phyloP scores from a whole-genome alignment of 2,888 invertebrate species.

The Diaphora mendica region DNA sequence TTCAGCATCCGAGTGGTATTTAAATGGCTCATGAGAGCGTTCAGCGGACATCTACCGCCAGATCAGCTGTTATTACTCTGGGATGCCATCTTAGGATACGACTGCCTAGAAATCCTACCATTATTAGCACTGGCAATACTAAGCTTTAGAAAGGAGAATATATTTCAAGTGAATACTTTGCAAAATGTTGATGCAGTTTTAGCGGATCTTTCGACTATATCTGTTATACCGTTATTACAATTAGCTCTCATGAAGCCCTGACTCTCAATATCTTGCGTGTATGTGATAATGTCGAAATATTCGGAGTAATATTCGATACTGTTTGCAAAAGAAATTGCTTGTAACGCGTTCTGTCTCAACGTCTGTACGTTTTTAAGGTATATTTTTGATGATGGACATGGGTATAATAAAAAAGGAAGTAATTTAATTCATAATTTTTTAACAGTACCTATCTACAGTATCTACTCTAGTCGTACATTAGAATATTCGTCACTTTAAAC shows the following conservation, averaged over 20 bases:
- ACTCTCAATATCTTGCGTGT: slow-evolving; percentile 32
- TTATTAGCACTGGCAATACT: slow-evolving; percentile 94
- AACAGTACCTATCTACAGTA: too few relatives aligned
- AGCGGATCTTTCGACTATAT: slow-evolving; percentile 94
- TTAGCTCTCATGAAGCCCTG: slow-evolving; percentile 89
- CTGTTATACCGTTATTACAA: slow-evolving; percentile 94
- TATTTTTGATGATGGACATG: background rate
- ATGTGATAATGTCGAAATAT: slow-evolving; percentile 29
- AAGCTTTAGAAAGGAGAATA: slow-evolving; percentile 94
- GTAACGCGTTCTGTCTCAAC: slow-evolving; percentile 6
- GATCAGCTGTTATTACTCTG: slow-evolving; percentile 96
- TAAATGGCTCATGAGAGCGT: slow-evolving; percentile 98
- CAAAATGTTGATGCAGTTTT: slow-evolving; percentile 95
- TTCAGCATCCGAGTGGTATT: slow-evolving; percentile 95
- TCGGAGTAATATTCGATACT: slow-evolving; percentile 6
- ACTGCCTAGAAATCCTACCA: slow-evolving; percentile 95
- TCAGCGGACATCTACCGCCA: slow-evolving; percentile 97
- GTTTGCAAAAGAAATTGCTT: slow-evolving; percentile 6
- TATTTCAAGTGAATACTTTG: slow-evolving; percentile 90
- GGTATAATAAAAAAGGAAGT: background rate
- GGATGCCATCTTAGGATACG: slow-evolving; percentile 96
- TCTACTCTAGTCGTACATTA: background rate
- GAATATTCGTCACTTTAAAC: background rate
- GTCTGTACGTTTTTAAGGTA: background rate
- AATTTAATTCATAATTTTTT: background rate